A percentile compares a stretch with the other conserved stretches of the same genome.
Conservation (phyloP, 2,888 invertebrate species). For the Philaethria dido region DNA sequence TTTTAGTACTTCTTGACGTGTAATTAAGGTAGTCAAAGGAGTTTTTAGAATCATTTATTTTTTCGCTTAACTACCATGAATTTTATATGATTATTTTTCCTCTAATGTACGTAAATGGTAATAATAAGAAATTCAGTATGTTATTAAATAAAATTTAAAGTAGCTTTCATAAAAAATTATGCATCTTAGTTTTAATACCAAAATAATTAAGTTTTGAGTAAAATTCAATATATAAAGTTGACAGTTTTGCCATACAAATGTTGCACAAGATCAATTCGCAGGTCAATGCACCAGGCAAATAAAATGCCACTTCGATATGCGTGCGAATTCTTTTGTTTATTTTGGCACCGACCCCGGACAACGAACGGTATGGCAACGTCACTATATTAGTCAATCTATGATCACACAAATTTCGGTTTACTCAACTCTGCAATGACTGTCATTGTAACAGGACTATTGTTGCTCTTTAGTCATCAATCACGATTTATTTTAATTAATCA, state of each 20-base stretch:
- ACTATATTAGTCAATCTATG: constrained; percentile 25
- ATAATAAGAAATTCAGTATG: not conserved
- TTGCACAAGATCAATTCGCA: constrained; percentile 63
- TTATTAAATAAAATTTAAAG: too few species aligned
- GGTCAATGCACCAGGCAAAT: constrained; percentile 64
- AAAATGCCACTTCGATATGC: constrained; percentile 58
- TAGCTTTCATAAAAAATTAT: too few species aligned
- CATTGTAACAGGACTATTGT: constrained; percentile 15
- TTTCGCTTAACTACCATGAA: not conserved
- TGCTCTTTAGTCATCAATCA: constrained; percentile 18
- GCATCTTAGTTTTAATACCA: too few species aligned
- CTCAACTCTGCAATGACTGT: constrained; percentile 15
- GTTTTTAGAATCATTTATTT: constrained; percentile 4
- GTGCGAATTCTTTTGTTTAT: constrained; percentile 42
- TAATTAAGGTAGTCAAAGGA: not conserved
- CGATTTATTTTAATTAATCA: constrained; percentile 17
- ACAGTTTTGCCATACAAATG: constrained; percentile 47
- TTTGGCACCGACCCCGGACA: constrained; percentile 45
- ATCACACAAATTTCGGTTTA: constrained; percentile 21
- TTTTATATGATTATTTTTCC: not conserved
- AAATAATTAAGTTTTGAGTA: not conserved
- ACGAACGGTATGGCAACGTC: constrained; percentile 13
- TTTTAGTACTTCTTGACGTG: constrained; percentile 9
- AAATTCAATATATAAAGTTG: not conserved
- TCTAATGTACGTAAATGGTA: not conserved